Percentiles rank a stretch among this genome's conserved stretches.
Conservation (phyloP, 2,113 vertebrate genomes). For the Saiga tatarica region DNA sequence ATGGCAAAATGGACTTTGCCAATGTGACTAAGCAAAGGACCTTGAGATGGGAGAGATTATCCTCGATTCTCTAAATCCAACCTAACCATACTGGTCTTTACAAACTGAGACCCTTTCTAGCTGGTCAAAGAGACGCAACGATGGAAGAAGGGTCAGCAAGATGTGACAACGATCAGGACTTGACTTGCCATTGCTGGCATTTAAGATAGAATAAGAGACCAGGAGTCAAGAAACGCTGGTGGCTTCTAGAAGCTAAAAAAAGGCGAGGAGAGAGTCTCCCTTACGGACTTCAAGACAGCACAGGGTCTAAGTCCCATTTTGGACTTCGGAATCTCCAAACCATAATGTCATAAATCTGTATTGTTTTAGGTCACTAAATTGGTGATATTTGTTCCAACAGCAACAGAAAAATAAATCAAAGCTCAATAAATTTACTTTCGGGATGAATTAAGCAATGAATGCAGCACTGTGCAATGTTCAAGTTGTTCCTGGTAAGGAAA, state of each 20-base stretch:
- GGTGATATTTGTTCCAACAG: neutral
- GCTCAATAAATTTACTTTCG: neutral
- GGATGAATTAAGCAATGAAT: neutral
- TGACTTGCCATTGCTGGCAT: neutral
- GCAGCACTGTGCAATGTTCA: accelerated
- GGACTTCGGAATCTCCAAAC: neutral
- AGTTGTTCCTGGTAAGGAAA: neutral
- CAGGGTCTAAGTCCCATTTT: neutral
- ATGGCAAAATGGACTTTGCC: neutral
- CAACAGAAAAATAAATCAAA: neutral
- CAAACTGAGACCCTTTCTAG: neutral
- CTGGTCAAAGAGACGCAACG: neutral
- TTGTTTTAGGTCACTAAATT: neutral
- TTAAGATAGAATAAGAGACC: neutral
- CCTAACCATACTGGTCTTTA: neutral
- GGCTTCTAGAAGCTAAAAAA: neutral
- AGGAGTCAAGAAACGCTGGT: neutral
- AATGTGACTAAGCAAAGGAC: neutral
- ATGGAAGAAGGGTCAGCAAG: neutral
- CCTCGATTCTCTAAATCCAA: neutral
- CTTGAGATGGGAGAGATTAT: neutral
- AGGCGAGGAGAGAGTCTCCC: neutral
- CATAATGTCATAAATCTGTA: neutral
- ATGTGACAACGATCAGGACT: neutral
- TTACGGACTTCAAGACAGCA: neutral